Percentiles rank a stretch among this genome's conserved stretches.
Conservation (phyloP, 1,140 invertebrate genomes). For the Brachionus rubens region DNA sequence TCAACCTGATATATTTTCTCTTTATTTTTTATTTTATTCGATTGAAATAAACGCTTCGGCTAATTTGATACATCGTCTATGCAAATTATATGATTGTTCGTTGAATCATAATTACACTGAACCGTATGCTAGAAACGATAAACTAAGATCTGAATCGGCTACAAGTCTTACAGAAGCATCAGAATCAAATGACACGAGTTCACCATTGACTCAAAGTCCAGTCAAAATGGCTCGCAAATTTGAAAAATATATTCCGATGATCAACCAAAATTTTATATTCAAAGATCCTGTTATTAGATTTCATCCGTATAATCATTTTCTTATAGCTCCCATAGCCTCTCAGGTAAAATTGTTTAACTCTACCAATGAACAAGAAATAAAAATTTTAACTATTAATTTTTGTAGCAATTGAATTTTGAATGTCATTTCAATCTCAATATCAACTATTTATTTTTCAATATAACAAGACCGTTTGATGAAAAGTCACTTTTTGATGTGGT, state of each 20-base stretch:
- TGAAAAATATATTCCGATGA: conserved; percentile 6
- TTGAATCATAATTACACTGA: background rate
- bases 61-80: conserved; percentile 24
- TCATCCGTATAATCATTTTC: conserved; percentile 29
- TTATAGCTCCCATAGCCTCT: conserved; percentile 29
- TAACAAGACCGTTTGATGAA: background rate
- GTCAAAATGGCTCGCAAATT: background rate
- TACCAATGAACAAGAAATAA: background rate
- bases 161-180: background rate
- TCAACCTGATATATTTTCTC: conserved; percentile 24
- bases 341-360: background rate
- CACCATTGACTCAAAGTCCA: background rate
- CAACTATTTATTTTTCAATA: conserved; percentile 34
- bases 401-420: conserved; percentile 30
- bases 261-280: background rate
- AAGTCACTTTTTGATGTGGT: conserved; percentile 24
- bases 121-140: background rate
- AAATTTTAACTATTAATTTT: background rate
- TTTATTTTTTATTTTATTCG: conserved; percentile 25
- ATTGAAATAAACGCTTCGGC: conserved; percentile 17
- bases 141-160: background rate
- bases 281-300: conserved; percentile 17
- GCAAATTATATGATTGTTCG: conserved; percentile 25
- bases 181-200: background rate
- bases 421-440: background rate